Evolutionary conservation across 2,113 vertebrate species (phyloP), one percentile per base, ranked within the genome.

Genomic region (Anhinga rufa): DNA sequence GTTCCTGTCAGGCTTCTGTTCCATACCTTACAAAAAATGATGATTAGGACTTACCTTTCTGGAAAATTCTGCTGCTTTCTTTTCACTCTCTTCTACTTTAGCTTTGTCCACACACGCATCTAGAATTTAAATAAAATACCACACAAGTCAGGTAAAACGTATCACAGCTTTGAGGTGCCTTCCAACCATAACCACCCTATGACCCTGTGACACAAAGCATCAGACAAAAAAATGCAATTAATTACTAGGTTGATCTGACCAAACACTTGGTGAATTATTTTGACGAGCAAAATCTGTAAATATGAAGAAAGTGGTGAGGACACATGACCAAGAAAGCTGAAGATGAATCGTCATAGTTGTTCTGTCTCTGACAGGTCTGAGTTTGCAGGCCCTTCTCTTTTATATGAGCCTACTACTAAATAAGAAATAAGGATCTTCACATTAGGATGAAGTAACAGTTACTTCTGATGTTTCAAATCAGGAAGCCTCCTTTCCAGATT

Each of bases 11-110:
- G 48, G 9, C 7, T 55, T 88, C 38, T 85, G 34, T 46, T 65
- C 62, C 76, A 26, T 40, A 29, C 6, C 6, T 52, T 26, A 7
- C 42, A 32, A 31, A 42, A 4, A 78, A 14, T 3, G 32, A 40
- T 31, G 82, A 95, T 93, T 90, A 97, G 92, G 58, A 97, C 95
- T 98, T 97, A 99, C 99, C 99, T 99, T 99, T 98, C 99, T 99
- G 84, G 99, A 99, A 98, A 98, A 99, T 93, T 99, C 99, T 16
- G 97, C 92, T 76, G 99, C 99, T 97, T 98, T 99, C 97, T 99
- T 98, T 92, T 99, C 99, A 95, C 99, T 99, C 97, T 99, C 99
- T 82, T 99, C 99, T 86, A 99, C 99, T 97, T 99, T 99, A 90
- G 98, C 98, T 98, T 99, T 99, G 97, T 99, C 99, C 95, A 99